Percentiles rank a stretch among this genome's conserved stretches.
phyloP scores from a whole-genome alignment of 2,888 invertebrate genomes.

The Epinotia bilunana region DNA sequence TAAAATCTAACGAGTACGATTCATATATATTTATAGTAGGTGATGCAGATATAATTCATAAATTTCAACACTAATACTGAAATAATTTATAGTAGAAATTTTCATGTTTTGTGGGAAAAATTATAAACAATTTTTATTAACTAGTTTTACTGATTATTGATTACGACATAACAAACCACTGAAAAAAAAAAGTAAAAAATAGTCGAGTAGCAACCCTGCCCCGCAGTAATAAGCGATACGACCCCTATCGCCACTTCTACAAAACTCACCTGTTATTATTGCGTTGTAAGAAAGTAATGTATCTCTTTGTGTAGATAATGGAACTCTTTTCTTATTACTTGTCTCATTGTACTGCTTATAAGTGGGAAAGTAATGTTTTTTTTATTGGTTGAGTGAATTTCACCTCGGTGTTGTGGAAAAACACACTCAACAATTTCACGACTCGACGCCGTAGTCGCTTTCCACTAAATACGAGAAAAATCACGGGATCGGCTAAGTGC shows the following conservation, averaged over 20 bases:
- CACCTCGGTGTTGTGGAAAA: background rate
- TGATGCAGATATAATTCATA: too few species aligned
- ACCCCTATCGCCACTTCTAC: slow-evolving; percentile 37
- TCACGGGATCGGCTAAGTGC: too few species aligned
- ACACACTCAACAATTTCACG: background rate
- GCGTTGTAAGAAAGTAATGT: slow-evolving; percentile 39
- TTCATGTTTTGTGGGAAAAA: too few species aligned
- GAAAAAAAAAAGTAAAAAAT: background rate
- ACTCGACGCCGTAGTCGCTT: too few species aligned
- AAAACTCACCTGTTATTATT: slow-evolving; percentile 44
- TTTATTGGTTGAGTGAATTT: slow-evolving; percentile 11
- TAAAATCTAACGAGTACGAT: too few species aligned
- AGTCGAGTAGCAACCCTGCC: slow-evolving; percentile 17
- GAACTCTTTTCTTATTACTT: slow-evolving; percentile 23
- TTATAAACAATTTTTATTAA: too few species aligned
- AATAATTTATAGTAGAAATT: too few species aligned
- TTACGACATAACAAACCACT: too few species aligned
- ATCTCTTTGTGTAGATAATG: slow-evolving; percentile 37
- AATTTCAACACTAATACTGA: too few species aligned
- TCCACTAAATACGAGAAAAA: too few species aligned
- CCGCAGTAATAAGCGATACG: slow-evolving; percentile 34
- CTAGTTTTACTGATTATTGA: too few species aligned
- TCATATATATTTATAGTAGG: too few species aligned
- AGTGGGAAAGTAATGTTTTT: background rate
- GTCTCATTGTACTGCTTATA: slow-evolving; percentile 14